phyloP scores from a whole-genome alignment of 1,140 invertebrate genomes.

The Lepeophtheirus salmonis region DNA sequence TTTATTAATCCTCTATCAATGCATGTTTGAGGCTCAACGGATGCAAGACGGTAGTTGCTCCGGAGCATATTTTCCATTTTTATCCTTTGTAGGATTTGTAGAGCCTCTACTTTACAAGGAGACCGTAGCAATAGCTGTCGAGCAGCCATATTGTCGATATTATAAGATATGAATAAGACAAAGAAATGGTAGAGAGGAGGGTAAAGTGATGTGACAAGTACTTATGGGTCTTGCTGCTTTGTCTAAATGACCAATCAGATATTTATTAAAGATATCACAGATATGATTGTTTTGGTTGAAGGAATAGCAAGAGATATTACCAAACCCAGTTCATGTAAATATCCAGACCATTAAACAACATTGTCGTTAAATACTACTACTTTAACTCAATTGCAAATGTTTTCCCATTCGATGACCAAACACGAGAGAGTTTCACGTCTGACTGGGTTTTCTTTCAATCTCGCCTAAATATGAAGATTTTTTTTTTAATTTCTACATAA shows the following conservation, averaged over 20 bases:
- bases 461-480: neutral
- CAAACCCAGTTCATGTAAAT: slow-evolving; percentile 19
- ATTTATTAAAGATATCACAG: neutral
- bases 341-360: slow-evolving; percentile 17
- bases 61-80: slow-evolving; percentile 12
- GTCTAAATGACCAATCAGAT: neutral
- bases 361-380: slow-evolving; percentile 14
- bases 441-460: neutral
- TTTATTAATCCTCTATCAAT: too few species aligned
- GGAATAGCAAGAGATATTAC: neutral
- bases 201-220: neutral
- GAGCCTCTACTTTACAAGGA: slow-evolving; percentile 1
- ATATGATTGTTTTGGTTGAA: neutral
- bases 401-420: neutral
- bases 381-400: neutral
- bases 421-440: neutral
- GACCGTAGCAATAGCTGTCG: neutral
- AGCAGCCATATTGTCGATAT: neutral
- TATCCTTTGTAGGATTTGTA: slow-evolving; percentile 8
- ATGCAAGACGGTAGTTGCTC: neutral
- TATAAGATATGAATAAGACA: neutral
- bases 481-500: neutral
- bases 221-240: neutral
- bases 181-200: neutral
- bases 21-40: neutral